Evolutionary conservation across 2,888 invertebrate species (phyloP), one percentile per base, ranked within the genome.

Genomic region (Biston stratarius): DNA sequence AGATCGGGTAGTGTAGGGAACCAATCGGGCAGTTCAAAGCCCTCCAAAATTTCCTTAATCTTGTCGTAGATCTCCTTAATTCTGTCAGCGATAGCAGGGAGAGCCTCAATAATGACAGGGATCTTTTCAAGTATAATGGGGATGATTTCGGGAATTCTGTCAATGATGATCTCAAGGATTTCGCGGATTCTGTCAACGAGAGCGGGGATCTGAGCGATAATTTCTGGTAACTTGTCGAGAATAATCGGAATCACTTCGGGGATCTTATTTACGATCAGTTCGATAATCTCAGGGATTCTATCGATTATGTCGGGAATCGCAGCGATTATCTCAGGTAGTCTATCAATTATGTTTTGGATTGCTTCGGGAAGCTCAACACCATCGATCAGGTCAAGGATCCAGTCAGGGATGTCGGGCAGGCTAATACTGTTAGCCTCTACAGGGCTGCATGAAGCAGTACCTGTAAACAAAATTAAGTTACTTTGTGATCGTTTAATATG

Each of bases 111-210:
- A 38, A 62, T 49, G 0, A 45, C 53, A 1, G 58, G 51, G 10
- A 65, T 59, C 34, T 53, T 67, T 12, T 67, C 67, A 5, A 63
- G 59, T n/a, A 67, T 67, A n/a, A 51, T 33, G 33, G 67, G 61
- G 8, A 60, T 65, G 10, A 62, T 47, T 9, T 69, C 65, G 2
- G 69, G 64, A 15, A 65, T 10, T 42, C 15, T 52, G n/a, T 67
- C 52, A 38, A 63, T 59, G 15, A 67, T 56, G 15, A 42, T 24
- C 3, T 36, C 49, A 11, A 69, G 8, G 15, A 65, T 10, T 12
- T 53, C 62, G 1, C 44, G 48, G 47, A 65, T 49, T 15, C 33
- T 58, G 0, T 56, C 62, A 5, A 55, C 9, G 5, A 59, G 33
- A 0, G 38, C 64, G 5, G 64, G 69, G 14, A 64, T 33, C 49